A percentile compares a stretch with the other conserved stretches of the same genome.
Conservation (phyloP, 2,797 vertebrate genomes). For the Oreochromis mossambicus region DNA sequence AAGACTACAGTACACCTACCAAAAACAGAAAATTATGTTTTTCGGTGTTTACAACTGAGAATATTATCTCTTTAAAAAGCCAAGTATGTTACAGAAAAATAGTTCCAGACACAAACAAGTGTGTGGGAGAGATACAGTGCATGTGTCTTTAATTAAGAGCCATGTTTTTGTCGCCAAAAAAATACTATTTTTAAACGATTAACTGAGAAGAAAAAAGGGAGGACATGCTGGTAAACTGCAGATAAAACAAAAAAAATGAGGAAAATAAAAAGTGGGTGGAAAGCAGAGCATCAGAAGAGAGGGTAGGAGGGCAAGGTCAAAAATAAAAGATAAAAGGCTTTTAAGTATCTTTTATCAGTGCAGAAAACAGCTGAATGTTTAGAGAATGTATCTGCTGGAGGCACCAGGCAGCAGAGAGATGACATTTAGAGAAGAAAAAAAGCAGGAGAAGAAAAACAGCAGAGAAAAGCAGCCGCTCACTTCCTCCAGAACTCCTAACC, state of each 20-base stretch:
- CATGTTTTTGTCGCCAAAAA: neutral
- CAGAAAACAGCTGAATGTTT: neutral
- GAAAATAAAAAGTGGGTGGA: neutral
- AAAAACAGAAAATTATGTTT: neutral
- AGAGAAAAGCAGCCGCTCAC: neutral
- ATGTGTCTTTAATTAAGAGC: neutral
- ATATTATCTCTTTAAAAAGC: neutral
- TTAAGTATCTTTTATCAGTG: constrained; percentile 7
- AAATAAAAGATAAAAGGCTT: constrained; percentile 11
- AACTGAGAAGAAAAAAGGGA: neutral
- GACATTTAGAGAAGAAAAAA: neutral
- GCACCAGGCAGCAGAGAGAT: neutral
- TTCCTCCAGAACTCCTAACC: neutral
- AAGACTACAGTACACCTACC: neutral
- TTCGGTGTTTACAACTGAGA: neutral
- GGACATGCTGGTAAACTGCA: neutral
- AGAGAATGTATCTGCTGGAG: neutral
- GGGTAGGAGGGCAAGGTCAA: constrained; percentile 9
- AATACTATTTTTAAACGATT: neutral
- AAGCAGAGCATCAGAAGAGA: neutral
- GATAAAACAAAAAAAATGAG: neutral
- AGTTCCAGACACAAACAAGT: neutral
- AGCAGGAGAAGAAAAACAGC: neutral
- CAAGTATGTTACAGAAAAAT: neutral
- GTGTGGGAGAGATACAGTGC: neutral